Conservation (phyloP, 2,797 vertebrate species). For the Myotis daubentonii region DNA sequence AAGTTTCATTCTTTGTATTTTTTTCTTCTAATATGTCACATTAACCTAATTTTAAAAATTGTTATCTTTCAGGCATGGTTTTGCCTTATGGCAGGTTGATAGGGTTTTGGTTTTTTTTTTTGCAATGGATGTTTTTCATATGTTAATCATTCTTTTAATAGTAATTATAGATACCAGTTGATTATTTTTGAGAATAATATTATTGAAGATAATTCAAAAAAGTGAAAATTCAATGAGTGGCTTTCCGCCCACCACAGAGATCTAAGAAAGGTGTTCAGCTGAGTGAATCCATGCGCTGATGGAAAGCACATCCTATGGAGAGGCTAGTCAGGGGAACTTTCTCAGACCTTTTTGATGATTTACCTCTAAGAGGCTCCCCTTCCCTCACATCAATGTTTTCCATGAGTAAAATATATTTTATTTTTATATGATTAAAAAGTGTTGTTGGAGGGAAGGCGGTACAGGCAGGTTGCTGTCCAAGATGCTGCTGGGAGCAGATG, state of each 20-base stretch:
- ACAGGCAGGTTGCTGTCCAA: neutral
- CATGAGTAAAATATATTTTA: neutral
- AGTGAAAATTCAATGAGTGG: neutral
- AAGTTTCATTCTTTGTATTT: neutral
- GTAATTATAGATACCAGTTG: neutral
- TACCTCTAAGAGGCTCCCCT: neutral
- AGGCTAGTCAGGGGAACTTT: neutral
- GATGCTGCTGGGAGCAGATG: neutral
- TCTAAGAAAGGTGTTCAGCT: neutral
- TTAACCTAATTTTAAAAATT: slow-evolving; percentile 18
- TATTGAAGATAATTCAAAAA: neutral
- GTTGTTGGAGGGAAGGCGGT: too few species aligned
- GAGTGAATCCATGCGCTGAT: neutral
- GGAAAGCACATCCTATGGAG: neutral
- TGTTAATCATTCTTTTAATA: neutral
- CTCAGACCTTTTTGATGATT: neutral
- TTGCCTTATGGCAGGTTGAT: neutral
- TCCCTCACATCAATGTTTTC: neutral
- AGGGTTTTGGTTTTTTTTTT: neutral
- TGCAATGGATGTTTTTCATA: neutral
- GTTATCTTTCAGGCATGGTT: neutral
- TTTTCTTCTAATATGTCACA: neutral
- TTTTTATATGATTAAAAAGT: neutral
- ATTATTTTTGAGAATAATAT: slow-evolving; percentile 10
- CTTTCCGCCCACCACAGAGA: neutral